These are phyloP conservation scores for Antheraea mylitta DNA, from an alignment of 1,140 invertebrate genomes.

Conservation along the genomic window DNA sequence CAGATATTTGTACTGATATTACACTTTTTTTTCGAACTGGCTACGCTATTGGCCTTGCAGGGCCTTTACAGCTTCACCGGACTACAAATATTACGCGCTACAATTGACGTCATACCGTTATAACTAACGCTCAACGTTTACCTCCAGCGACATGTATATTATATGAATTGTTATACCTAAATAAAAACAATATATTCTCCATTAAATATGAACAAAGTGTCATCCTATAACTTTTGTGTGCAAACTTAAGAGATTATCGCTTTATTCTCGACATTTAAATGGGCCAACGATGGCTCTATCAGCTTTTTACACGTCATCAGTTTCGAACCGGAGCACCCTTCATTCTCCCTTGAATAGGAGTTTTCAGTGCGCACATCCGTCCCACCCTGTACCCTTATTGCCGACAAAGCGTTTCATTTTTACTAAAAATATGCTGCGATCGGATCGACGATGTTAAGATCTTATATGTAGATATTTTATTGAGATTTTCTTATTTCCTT, in stretches of 20 bases:
- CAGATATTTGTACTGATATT: no score
- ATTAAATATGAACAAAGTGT: constrained; percentile 8
- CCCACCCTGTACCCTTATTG: constrained; percentile 19
- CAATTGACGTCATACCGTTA: no score
- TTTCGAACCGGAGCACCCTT: constrained; percentile 46
- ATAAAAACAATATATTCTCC: not conserved
- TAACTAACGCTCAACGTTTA: no score
- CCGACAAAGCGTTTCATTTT: constrained; percentile 31
- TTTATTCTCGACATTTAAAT: constrained; percentile 48
- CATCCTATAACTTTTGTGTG: constrained; percentile 19
- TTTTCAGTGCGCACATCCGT: constrained; percentile 28
- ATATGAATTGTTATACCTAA: not conserved
- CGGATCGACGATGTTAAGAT: constrained; percentile 19
- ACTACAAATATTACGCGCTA: no score
- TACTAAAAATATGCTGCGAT: constrained; percentile 26
- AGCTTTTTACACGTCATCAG: constrained; percentile 59
- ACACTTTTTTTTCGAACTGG: no score
- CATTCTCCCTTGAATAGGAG: constrained; percentile 39
- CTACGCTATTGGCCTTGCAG: no score
- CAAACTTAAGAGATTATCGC: constrained; percentile 34
- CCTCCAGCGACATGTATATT: not conserved
- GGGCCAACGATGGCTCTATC: constrained; percentile 52
- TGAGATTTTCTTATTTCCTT: not conserved
- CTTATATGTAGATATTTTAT: constrained; percentile 2
- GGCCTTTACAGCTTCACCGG: no score